Conservation (phyloP, 2,797 vertebrate genomes). For the Aselliscus stoliczkanus region DNA sequence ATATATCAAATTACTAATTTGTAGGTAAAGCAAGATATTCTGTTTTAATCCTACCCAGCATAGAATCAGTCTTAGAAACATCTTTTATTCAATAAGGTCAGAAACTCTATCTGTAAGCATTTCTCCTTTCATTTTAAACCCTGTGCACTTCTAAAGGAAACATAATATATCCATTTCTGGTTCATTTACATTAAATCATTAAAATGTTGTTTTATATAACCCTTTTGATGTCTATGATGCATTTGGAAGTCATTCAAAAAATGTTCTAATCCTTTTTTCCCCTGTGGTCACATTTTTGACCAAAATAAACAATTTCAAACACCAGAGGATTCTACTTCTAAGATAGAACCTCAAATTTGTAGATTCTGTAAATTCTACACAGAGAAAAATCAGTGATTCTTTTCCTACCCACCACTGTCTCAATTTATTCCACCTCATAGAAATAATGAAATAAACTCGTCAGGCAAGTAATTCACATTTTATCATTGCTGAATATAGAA, state of each 20-base stretch:
- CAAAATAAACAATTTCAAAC: conserved; percentile 64
- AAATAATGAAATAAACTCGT: conserved; percentile 31
- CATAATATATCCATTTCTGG: conserved; percentile 56
- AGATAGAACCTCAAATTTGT: conserved; percentile 26
- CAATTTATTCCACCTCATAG: background rate
- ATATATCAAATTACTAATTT: conserved; percentile 2
- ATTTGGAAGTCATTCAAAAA: conserved; percentile 69
- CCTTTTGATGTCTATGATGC: conserved; percentile 67
- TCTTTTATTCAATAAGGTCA: conserved; percentile 44
- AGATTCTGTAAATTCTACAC: conserved; percentile 24
- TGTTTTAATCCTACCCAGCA: conserved; percentile 34
- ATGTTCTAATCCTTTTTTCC: conserved; percentile 48
- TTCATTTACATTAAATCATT: conserved; percentile 70
- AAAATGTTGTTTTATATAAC: conserved; percentile 63
- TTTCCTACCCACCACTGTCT: conserved; percentile 6
- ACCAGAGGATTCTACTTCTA: conserved; percentile 51
- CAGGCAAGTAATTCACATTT: conserved; percentile 39
- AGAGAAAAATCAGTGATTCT: conserved; percentile 42
- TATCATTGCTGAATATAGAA: background rate
- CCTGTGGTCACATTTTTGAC: conserved; percentile 57
- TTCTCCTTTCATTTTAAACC: conserved; percentile 53
- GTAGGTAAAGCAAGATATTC: conserved; percentile 10
- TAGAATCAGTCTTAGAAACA: conserved; percentile 28
- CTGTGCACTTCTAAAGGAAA: conserved; percentile 56
- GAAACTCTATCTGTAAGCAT: conserved; percentile 50